Conservation (phyloP, 2,888 invertebrate genomes). For the Dysmachus trigonus region DNA sequence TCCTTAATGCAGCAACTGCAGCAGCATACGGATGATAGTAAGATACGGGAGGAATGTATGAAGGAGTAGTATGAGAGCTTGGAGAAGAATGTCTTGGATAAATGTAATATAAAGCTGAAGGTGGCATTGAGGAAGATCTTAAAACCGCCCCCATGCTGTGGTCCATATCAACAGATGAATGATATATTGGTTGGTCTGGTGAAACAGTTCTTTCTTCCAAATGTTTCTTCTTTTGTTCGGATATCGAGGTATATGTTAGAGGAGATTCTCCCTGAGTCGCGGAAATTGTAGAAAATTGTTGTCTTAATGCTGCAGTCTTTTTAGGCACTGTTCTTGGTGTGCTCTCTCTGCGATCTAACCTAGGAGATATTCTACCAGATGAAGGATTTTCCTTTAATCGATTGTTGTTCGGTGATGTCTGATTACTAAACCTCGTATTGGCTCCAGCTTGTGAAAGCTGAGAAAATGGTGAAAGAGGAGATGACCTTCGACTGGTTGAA, state of each 20-base stretch:
- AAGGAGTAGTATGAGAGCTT: constrained; percentile 54
- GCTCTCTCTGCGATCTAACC: constrained; percentile 52
- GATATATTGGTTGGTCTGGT: constrained; percentile 44
- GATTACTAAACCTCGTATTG: constrained; percentile 18
- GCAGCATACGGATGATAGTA: constrained; percentile 58
- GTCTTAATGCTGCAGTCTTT: constrained; percentile 64
- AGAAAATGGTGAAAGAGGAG: constrained; percentile 47
- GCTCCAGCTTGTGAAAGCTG: constrained; percentile 21
- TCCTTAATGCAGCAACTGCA: constrained; percentile 65
- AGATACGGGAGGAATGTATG: constrained; percentile 62
- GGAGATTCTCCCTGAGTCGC: constrained; percentile 50
- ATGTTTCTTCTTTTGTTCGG: constrained; percentile 45
- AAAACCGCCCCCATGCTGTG: constrained; percentile 33
- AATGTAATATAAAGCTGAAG: constrained; percentile 62
- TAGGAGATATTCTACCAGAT: constrained; percentile 30
- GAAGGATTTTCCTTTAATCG: constrained; percentile 23
- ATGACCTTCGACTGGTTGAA: constrained; percentile 60
- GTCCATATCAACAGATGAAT: constrained; percentile 43
- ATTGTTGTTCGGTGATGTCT: constrained; percentile 28
- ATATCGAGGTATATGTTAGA: constrained; percentile 11
- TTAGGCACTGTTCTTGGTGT: constrained; percentile 64
- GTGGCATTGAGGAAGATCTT: constrained; percentile 48
- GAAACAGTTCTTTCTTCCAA: constrained; percentile 38
- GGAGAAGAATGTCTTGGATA: constrained; percentile 59
- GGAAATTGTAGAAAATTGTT: constrained; percentile 65